Evolutionary conservation across 2,113 vertebrate species (phyloP).

Genomic region (Lepus timidus): DNA sequence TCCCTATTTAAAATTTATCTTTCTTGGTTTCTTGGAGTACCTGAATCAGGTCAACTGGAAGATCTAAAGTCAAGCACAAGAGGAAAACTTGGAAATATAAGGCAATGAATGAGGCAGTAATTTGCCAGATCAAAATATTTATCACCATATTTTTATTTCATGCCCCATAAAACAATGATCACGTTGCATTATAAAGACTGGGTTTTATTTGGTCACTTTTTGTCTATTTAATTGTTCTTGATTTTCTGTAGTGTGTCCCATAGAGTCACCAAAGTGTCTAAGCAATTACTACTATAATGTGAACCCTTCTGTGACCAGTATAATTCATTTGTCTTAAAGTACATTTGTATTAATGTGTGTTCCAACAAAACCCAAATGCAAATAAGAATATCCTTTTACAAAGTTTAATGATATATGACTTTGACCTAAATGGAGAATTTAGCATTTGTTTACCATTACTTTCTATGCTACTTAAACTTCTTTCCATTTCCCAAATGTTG

Average conservation of each 20-base stretch:
- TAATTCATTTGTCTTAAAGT: constrained; percentile 16
- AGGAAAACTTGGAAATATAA: background rate
- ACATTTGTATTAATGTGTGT: constrained; percentile 35
- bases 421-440: background rate
- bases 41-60: background rate
- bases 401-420: background rate
- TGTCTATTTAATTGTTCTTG: constrained; percentile 8
- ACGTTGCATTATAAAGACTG: background rate
- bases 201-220: background rate
- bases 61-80: constrained; percentile 13
- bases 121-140: background rate
- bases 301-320: background rate
- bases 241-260: constrained; percentile 11
- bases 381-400: constrained; percentile 14
- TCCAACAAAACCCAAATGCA: constrained; percentile 31
- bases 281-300: background rate
- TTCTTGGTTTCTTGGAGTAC: constrained; percentile 26
- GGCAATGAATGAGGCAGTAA: background rate
- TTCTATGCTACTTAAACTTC: background rate
- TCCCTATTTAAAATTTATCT: constrained; percentile 4
- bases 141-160: background rate
- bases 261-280: background rate
- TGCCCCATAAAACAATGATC: background rate
- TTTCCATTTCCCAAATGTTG: constrained; percentile 15
- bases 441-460: constrained; percentile 12